phyloP scores from a whole-genome alignment of 2,888 invertebrate species.

The Mamestra brassicae region DNA sequence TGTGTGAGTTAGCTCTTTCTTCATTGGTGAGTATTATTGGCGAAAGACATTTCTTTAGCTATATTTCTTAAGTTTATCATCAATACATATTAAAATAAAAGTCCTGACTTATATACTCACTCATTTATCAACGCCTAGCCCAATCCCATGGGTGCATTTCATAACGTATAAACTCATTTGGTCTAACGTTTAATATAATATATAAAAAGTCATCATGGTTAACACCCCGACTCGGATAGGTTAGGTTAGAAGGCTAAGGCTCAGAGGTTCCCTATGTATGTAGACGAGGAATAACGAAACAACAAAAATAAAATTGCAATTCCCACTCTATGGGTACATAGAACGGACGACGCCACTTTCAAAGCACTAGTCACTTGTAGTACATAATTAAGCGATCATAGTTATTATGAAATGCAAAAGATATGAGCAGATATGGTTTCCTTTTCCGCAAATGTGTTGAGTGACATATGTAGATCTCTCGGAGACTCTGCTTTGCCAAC shows the following conservation, averaged over 20 bases:
- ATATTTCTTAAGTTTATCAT: constrained; percentile 15
- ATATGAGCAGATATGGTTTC: constrained; percentile 4
- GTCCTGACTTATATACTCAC: background rate
- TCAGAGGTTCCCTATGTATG: no score
- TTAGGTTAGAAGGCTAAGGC: no score
- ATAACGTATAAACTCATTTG: no score
- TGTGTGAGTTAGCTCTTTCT: constrained; percentile 48
- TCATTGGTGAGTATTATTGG: constrained; percentile 37
- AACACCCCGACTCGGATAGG: no score
- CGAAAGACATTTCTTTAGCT: constrained; percentile 32
- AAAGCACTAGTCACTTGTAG: background rate
- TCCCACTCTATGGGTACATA: no score
- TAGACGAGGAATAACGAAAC: no score
- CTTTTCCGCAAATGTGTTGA: constrained; percentile 11
- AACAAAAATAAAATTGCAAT: no score
- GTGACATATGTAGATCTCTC: constrained; percentile 15
- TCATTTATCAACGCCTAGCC: background rate
- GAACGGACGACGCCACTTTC: background rate
- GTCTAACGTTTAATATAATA: no score
- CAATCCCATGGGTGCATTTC: no score
- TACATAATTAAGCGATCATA: constrained; percentile 1
- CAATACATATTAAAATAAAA: background rate
- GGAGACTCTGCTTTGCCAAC: background rate
- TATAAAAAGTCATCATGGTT: no score
- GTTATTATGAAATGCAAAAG: constrained; percentile 19